Conservation (phyloP, 2,113 vertebrate genomes). For the Micronycteris hirsuta region DNA sequence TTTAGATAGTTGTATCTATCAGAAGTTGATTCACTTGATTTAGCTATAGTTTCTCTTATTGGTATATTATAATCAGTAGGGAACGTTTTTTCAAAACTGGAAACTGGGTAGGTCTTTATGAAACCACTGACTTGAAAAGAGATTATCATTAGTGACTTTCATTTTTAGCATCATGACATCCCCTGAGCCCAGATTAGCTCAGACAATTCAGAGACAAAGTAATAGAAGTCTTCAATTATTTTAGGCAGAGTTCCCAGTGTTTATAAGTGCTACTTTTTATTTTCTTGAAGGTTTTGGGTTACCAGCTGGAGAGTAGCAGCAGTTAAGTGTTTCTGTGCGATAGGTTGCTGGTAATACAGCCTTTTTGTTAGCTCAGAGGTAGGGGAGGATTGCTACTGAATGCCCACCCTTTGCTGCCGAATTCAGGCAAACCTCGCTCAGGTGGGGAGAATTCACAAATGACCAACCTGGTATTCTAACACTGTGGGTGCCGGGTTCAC, state of each 20-base stretch:
- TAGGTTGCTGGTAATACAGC: not conserved
- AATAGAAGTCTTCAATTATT: not conserved
- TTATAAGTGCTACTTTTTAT: not conserved
- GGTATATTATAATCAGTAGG: not conserved
- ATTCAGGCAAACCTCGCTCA: not conserved
- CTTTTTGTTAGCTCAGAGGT: not conserved
- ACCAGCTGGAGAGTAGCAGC: not conserved
- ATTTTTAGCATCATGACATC: not conserved
- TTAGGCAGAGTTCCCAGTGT: not conserved
- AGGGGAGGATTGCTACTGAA: not conserved
- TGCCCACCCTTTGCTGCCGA: not conserved
- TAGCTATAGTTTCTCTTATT: not conserved
- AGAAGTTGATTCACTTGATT: not conserved
- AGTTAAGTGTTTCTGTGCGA: not conserved
- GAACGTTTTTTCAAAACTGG: not conserved
- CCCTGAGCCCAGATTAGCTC: not conserved
- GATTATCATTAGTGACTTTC: not conserved
- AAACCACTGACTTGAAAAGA: not conserved
- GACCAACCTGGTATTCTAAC: not conserved
- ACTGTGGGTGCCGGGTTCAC: not conserved
- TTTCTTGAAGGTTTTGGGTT: conserved; percentile 1
- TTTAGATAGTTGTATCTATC: not conserved
- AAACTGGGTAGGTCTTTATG: not conserved
- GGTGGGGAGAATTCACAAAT: no score
- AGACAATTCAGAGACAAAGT: not conserved